Evolutionary conservation across 2,888 invertebrate species (phyloP).

Genomic region (Heliconius charithonia): DNA sequence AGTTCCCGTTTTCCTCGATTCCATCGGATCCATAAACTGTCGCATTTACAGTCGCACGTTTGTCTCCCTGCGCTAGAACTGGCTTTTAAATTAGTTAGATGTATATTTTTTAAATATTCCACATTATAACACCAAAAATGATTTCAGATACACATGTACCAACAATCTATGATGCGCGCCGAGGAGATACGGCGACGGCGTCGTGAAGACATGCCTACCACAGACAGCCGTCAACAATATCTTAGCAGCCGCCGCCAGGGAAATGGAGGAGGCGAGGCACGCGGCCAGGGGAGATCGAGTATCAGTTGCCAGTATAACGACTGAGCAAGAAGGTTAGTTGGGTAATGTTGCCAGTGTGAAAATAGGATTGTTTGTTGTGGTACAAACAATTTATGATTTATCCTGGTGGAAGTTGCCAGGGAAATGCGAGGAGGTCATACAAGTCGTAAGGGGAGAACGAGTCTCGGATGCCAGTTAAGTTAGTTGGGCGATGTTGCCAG

Average conservation of each 20-base stretch:
- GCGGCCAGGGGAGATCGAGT: slow-evolving; percentile 57
- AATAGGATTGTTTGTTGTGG: background rate
- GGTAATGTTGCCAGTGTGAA: slow-evolving; percentile 41
- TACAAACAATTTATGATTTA: background rate
- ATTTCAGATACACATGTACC: slow-evolving; percentile 80
- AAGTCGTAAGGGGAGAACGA: background rate
- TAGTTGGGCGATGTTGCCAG: too few species aligned
- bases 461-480: too few species aligned
- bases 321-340: slow-evolving; percentile 71
- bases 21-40: too few species aligned
- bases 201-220: slow-evolving; percentile 71
- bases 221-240: slow-evolving; percentile 81
- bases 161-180: slow-evolving; percentile 81
- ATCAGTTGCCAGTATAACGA: slow-evolving; percentile 73
- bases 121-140: background rate
- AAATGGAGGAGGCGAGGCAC: slow-evolving; percentile 77
- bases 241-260: slow-evolving; percentile 77
- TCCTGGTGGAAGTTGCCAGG: background rate
- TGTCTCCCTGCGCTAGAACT: too few species aligned
- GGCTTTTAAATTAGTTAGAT: background rate
- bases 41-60: too few species aligned
- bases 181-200: slow-evolving; percentile 77
- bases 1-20: too few species aligned
- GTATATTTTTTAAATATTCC: background rate
- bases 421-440: background rate